A percentile compares a stretch with the other conserved stretches of the same genome.
Evolutionary conservation across 2,113 vertebrate species (phyloP).

Genomic region (Ivindomyrus marchei): DNA sequence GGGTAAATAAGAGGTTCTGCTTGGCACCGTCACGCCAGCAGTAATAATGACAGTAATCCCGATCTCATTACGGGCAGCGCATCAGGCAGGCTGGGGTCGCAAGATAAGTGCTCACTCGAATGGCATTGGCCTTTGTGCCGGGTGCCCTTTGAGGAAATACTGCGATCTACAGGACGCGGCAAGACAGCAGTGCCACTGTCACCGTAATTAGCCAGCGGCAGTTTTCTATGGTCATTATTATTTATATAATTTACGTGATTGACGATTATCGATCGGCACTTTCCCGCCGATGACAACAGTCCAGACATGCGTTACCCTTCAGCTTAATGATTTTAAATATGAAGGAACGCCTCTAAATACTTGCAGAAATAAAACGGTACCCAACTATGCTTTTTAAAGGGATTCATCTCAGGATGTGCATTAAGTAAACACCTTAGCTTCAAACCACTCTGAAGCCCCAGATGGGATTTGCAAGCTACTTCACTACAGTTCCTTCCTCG

Average conservation of each 20-base stretch:
- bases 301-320: neutral
- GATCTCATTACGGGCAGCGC: conserved; percentile 11
- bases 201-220: neutral
- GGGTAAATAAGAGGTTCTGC: conserved; percentile 3
- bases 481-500: neutral
- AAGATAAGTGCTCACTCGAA: neutral
- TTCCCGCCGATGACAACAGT: neutral
- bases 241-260: neutral
- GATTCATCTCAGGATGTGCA: neutral
- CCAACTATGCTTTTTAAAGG: neutral
- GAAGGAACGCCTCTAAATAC: neutral
- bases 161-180: neutral
- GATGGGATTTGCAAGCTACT: neutral
- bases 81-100: neutral
- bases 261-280: neutral
- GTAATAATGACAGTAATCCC: neutral
- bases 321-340: neutral
- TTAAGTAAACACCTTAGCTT: neutral
- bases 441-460: neutral
- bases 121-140: neutral
- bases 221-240: neutral
- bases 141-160: neutral
- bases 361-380: neutral
- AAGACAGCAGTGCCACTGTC: neutral
- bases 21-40: neutral